Evolutionary conservation across 2,888 invertebrate genomes (phyloP).

Genomic region (Trachelus stipa): DNA sequence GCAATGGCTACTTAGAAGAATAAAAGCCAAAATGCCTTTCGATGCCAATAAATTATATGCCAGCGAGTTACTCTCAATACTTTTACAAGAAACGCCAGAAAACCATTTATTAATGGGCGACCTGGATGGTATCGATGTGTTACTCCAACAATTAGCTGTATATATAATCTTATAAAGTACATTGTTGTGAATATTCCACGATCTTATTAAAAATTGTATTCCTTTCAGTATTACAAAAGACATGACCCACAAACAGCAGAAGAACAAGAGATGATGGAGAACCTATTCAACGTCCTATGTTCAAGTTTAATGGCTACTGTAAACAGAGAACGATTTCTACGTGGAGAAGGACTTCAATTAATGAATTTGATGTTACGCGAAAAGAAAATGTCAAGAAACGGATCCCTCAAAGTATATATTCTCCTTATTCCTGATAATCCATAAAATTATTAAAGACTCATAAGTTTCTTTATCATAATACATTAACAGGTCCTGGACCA

Average conservation of each 20-base stretch:
- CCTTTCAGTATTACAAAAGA: conserved; percentile 84
- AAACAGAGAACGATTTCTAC: conserved; percentile 92
- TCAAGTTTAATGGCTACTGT: conserved; percentile 89
- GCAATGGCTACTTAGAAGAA: conserved; percentile 90
- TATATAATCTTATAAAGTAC: conserved; percentile 42
- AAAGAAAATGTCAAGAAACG: conserved; percentile 95
- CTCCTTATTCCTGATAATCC: neutral
- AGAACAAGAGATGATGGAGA: conserved; percentile 99
- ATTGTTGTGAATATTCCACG: conserved; percentile 7
- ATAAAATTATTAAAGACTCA: neutral
- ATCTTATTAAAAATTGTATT: conserved; percentile 17
- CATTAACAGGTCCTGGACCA: conserved; percentile 81
- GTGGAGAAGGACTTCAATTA: conserved; percentile 96
- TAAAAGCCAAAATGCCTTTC: conserved; percentile 90
- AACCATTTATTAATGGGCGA: conserved; percentile 88
- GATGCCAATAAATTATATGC: conserved; percentile 96
- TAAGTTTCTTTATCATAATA: neutral
- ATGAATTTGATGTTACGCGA: conserved; percentile 99
- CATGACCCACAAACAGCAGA: conserved; percentile 92
- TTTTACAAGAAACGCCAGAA: conserved; percentile 89
- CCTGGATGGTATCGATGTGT: conserved; percentile 94
- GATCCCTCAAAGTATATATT: conserved; percentile 83
- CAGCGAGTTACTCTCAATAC: conserved; percentile 94
- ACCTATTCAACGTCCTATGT: conserved; percentile 95
- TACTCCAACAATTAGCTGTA: conserved; percentile 94